Base-by-base conservation (phyloP, 2,888 invertebrate genomes). In the Melinaea menophilus region DNA sequence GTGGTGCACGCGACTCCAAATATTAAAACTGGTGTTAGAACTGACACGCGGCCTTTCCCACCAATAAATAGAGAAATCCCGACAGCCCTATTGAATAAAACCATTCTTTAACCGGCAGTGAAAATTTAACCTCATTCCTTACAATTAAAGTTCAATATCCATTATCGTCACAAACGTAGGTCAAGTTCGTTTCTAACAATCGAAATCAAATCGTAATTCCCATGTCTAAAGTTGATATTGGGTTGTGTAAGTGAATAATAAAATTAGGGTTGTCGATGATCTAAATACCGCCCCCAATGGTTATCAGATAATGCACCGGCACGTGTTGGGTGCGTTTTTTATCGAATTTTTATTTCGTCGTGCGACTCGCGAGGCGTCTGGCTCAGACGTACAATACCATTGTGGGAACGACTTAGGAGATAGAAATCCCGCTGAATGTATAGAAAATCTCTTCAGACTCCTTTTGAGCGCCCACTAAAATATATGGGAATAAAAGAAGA, bases 21-120 rank as follows among this genome's bases (percentile, higher is more conserved):
- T 90, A 90, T 90, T 90, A 90, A 88, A 90, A 88, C 88, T 89
- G 87, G 90, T 90, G 90, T 90, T 88, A 90, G 88, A 88, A 75
- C 79, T 88, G 89, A 90, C 90, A 90, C 90, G 90, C 86, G 90
- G 82, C 86, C 81, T 81, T 90, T 89, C 90, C 90, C 90, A 88
- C 90, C 89, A 88, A 90, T 89, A 89, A 90, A 90, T 88, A 86
- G 85, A 80, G 79, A 84, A 85, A 75, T 76, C 74, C 77, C 82
- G 82, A 78, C 84, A 86, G 80, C 84, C 86, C 84, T 86, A 78
- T 77, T 77, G 71, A 73, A 58, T 70, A 65, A 72, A 73, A 68
- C 67, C 65, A 63, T 62, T 56, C 57, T 34, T 33, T 37, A 35
- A 9, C 22, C 5, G 5, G 5, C 71, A 72, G 59, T 11, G 63